These are phyloP conservation scores for Cuniculus paca DNA, from an alignment of 2,797 vertebrate genomes.

Conservation along the genomic window DNA sequence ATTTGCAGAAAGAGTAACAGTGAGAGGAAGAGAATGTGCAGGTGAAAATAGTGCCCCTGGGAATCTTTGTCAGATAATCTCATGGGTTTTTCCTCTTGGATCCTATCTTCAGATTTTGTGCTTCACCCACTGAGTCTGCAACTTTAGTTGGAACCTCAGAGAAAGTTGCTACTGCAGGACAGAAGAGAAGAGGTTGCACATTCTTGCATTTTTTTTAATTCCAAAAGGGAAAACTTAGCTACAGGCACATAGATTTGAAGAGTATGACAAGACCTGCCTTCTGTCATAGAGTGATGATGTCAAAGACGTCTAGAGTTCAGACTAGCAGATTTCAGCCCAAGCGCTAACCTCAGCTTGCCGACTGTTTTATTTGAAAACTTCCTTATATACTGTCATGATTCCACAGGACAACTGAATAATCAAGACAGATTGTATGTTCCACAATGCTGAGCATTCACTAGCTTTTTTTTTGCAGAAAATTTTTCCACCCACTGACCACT, in stretches of 20 bases:
- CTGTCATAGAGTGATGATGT: not conserved
- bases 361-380: not conserved
- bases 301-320: too few relatives aligned
- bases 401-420: fast-evolving
- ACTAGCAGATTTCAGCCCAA: not conserved
- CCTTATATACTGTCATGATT: not conserved
- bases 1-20: not conserved
- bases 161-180: too few relatives aligned
- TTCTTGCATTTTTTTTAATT: not conserved
- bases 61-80: fast-evolving
- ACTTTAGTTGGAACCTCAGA: fast-evolving
- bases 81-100: fast-evolving
- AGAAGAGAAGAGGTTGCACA: not conserved
- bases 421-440: too few relatives aligned
- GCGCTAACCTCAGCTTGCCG: not conserved
- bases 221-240: not conserved
- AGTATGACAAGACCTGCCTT: not conserved
- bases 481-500: not conserved
- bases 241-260: not conserved
- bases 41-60: fast-evolving
- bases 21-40: not conserved
- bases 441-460: not conserved
- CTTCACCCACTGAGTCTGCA: fast-evolving
- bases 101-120: fast-evolving
- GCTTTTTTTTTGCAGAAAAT: not conserved